Evolutionary conservation across 1,140 invertebrate species (phyloP).

Genomic region (Aphidius gifuensis): DNA sequence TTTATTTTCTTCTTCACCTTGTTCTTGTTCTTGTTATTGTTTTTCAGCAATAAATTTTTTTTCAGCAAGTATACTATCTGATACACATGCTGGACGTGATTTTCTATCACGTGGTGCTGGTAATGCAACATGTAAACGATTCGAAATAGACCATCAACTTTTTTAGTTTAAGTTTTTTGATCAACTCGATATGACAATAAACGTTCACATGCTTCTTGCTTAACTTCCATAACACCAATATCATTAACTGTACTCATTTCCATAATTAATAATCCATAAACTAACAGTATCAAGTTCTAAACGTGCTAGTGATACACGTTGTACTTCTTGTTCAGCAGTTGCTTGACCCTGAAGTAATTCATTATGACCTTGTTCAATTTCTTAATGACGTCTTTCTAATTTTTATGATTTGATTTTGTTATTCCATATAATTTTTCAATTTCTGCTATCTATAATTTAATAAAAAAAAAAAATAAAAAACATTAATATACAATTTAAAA

Average conservation of each 20-base stretch:
- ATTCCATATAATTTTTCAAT: conserved; percentile 70
- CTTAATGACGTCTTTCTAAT: conserved; percentile 55
- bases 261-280: too few species aligned
- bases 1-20: too few species aligned
- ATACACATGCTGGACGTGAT: too few species aligned
- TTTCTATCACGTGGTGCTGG: conserved; percentile 67
- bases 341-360: conserved; percentile 58
- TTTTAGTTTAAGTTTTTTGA: conserved; percentile 88
- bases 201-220: conserved; percentile 90
- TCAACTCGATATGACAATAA: conserved; percentile 88
- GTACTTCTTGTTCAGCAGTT: conserved; percentile 56
- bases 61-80: too few species aligned
- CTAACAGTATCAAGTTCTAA: conserved; percentile 52
- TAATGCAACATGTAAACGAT: conserved; percentile 88
- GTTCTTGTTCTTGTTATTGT: too few species aligned
- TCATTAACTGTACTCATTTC: conserved; percentile 92
- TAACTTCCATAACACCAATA: conserved; percentile 91
- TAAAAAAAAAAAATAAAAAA: too few species aligned
- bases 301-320: conserved; percentile 52
- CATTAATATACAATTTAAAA: too few species aligned
- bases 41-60: too few species aligned
- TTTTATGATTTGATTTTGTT: conserved; percentile 57
- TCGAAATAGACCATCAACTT: conserved; percentile 87
- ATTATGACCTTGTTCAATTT: conserved; percentile 56
- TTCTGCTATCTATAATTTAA: conserved; percentile 74